Conservation (phyloP, 1,140 invertebrate genomes). For the Steinernema khuongi region DNA sequence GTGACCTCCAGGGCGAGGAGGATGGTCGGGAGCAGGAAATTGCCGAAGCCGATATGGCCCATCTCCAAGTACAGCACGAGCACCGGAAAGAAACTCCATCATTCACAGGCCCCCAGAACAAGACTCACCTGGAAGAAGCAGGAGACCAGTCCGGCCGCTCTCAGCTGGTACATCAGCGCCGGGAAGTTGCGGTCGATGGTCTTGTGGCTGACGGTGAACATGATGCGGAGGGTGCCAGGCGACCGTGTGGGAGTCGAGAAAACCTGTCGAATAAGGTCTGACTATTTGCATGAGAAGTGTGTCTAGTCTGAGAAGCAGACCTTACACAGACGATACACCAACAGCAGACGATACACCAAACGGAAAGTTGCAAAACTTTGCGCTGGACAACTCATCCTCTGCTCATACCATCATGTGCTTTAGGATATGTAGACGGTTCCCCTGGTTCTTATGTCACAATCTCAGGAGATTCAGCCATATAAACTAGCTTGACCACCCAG, state of each 20-base stretch:
- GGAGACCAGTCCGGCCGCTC: neutral
- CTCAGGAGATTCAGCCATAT: too few species aligned
- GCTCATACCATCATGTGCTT: too few species aligned
- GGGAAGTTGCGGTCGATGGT: slow-evolving; percentile 6
- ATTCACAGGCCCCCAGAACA: neutral
- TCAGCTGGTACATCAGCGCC: neutral
- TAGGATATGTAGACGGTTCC: too few species aligned
- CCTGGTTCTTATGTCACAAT: too few species aligned
- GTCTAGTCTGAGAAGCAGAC: too few species aligned
- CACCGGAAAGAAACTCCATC: neutral
- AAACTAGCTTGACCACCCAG: too few species aligned
- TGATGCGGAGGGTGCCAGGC: neutral
- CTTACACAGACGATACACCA: too few species aligned
- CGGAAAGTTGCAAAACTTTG: too few species aligned
- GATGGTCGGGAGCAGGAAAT: neutral
- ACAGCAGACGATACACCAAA: too few species aligned
- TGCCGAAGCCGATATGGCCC: neutral
- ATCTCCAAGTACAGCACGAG: slow-evolving; percentile 10
- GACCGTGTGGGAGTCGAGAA: neutral
- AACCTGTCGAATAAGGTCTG: neutral
- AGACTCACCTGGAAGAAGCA: neutral
- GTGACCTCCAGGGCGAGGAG: neutral
- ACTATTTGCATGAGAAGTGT: neutral
- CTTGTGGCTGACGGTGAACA: slow-evolving; percentile 9
- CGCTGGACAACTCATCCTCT: too few species aligned